Conservation (phyloP, 1,140 invertebrate species). For the Anastrepha ludens region DNA sequence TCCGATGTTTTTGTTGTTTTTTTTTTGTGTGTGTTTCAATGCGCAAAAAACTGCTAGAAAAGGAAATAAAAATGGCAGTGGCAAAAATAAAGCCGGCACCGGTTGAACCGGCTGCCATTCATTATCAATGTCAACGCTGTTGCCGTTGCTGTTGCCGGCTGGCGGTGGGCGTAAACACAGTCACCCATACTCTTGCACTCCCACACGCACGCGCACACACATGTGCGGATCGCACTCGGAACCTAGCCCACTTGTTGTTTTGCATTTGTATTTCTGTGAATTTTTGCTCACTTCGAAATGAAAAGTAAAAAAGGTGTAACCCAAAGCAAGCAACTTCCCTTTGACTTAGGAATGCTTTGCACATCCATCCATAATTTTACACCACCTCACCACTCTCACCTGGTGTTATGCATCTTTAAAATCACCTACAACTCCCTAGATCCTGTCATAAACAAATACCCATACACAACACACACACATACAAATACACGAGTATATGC, state of each 20-base stretch:
- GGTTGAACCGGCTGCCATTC: conserved; percentile 41
- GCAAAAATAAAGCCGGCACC: conserved; percentile 46
- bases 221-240: not conserved
- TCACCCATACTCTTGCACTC: not conserved
- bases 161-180: conserved; percentile 28
- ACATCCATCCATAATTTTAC: not conserved
- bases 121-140: conserved; percentile 52
- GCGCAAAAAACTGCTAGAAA: not conserved
- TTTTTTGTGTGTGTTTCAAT: not conserved
- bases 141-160: not conserved
- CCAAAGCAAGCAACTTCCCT: too few species aligned
- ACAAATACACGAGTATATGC: not conserved
- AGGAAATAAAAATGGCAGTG: not conserved
- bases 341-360: too few species aligned
- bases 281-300: not conserved
- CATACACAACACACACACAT: not conserved
- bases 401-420: not conserved
- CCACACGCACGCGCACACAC: not conserved
- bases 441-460: conserved; percentile 17
- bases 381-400: not conserved
- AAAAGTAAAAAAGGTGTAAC: too few species aligned
- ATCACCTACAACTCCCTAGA: not conserved
- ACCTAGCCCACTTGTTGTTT: conserved; percentile 10
- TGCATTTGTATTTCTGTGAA: not conserved
- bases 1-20: not conserved